Percentiles rank a stretch among this genome's conserved stretches.
phyloP scores from a whole-genome alignment of 2,888 invertebrate genomes.

The Cheilosia variabilis region DNA sequence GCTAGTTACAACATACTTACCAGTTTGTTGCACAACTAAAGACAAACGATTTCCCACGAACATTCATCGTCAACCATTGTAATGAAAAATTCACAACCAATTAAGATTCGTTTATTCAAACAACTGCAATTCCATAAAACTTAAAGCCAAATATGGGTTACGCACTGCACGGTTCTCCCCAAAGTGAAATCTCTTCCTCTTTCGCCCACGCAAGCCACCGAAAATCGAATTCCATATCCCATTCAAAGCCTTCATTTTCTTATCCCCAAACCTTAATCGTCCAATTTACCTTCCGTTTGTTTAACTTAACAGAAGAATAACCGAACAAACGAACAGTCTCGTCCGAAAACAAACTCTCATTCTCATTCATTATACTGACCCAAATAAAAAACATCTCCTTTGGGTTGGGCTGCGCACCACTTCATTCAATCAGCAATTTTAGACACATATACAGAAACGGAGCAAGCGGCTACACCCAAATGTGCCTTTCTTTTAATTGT shows the following conservation, averaged over 20 bases:
- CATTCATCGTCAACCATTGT: neutral
- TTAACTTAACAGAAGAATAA: constrained; percentile 31
- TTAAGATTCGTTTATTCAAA: neutral
- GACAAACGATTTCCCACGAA: neutral
- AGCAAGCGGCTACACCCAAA: constrained; percentile 47
- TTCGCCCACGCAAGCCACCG: constrained; percentile 50
- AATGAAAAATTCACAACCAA: neutral
- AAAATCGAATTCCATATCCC: constrained; percentile 6
- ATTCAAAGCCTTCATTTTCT: constrained; percentile 41
- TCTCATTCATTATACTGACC: constrained; percentile 75
- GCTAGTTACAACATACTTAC: too few species aligned
- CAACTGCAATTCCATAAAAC: neutral
- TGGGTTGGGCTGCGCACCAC: constrained; percentile 70
- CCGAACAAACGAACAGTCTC: constrained; percentile 1
- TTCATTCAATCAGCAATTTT: constrained; percentile 73
- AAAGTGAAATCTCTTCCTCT: constrained; percentile 62
- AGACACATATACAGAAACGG: constrained; percentile 37
- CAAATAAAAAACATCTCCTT: constrained; percentile 54
- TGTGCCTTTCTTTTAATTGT: constrained; percentile 72
- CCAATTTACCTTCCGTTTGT: constrained; percentile 72
- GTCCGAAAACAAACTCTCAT: constrained; percentile 59
- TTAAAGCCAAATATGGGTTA: constrained; percentile 37
- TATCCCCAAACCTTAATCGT: constrained; percentile 72
- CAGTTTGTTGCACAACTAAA: too few species aligned
- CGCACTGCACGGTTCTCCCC: neutral